These are phyloP conservation scores for Vulpes lagopus DNA, from an alignment of 2,113 vertebrate genomes.

Conservation along the genomic window DNA sequence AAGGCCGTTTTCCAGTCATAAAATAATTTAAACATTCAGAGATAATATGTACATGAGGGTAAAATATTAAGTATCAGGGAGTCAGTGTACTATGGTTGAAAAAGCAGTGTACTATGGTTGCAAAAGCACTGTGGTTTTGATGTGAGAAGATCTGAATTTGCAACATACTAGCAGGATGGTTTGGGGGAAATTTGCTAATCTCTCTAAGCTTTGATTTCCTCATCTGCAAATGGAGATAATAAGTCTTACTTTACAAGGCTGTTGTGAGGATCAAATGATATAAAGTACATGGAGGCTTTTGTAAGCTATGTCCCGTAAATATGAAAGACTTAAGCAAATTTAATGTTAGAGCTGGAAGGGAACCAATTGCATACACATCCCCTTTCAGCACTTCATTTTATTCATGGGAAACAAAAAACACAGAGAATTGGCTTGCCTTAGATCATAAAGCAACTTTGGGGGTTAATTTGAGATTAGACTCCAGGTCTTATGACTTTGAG, in stretches of 20 bases:
- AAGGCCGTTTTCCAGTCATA: not conserved
- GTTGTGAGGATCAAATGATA: not conserved
- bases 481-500: not conserved
- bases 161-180: not conserved
- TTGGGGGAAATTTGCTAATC: slow-evolving; percentile 14
- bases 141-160: slow-evolving; percentile 17
- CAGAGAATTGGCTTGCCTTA: not conserved
- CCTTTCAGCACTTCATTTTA: not conserved
- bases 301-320: not conserved
- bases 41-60: not conserved
- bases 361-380: not conserved
- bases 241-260: not conserved
- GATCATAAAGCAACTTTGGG: not conserved
- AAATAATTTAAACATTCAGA: slow-evolving; percentile 15
- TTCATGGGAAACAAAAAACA: not conserved
- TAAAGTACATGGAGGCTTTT: not conserved
- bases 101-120: not conserved
- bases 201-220: not conserved
- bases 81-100: not conserved
- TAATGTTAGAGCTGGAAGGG: not conserved
- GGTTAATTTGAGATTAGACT: not conserved
- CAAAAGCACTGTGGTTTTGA: not conserved
- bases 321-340: not conserved
- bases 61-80: not conserved
- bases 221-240: not conserved